Evolutionary conservation across 2,888 invertebrate species (phyloP), one percentile per base, ranked within the genome.

Genomic region (Frankliniella intonsa): DNA sequence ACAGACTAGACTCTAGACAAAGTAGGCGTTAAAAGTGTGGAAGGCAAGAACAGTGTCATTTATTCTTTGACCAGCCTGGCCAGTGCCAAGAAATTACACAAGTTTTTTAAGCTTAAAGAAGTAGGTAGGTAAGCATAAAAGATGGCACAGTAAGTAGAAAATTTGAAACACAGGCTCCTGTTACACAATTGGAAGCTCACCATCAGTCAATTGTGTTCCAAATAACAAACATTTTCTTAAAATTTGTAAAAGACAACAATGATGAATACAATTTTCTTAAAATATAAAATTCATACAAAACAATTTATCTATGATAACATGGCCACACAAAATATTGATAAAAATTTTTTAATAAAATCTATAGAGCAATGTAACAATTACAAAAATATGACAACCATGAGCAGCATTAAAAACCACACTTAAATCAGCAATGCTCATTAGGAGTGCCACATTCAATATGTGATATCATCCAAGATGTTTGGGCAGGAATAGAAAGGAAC

Each of bases 301-400:
- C 80, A 38, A 81, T 51, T 76, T 10, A 25, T 83, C 38, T 38
- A 80, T 27, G 51, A 50, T 79, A 65, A 17, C 50, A 27, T 38
- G 65, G 65, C 22, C 81, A 81, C 50, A 81, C 80, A 62, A 55
- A 80, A 82, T 62, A 80, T 80, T 51, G 25, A 80, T 80, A 80
- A 80, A 22, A 80, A 81, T 38, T 80, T 80, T 81, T 65, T 10
- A 80, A 82, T 80, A 27, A 65, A 82, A 49, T 69, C 81, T 51
- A 80, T 19, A 22, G 49, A 19, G 62, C 38, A 49, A n/a, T 49
- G 55, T 19, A 79, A 55, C 11, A 65, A 27, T 81, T 50, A 81
- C 76, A 81, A 81, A 81, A 81, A 50, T 81, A 22, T 62, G 65
- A 81, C 81, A 17, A 80, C 69, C 69, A 76, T 25, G 69, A 76